Base-by-base conservation (phyloP, 2,113 vertebrate genomes). In the Columbina picui region DNA sequence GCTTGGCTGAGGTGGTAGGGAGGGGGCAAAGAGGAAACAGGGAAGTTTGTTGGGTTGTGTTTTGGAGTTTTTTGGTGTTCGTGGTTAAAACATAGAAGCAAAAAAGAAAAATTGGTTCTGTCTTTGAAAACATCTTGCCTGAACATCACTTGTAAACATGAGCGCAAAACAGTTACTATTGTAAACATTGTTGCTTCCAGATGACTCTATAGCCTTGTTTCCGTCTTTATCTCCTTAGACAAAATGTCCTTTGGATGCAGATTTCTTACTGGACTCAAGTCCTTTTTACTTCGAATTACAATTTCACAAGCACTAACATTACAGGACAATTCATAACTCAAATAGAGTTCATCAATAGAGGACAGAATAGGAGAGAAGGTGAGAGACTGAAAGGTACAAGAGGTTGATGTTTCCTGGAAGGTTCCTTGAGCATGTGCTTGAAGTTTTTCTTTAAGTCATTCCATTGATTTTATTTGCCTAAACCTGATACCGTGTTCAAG, bases 11-110 rank as follows among this genome's bases (percentile, higher is more conserved):
- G 6, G 43, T 45, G 13, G 6, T 2, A 7, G 23, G 12, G 19
- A 2, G 11, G 6, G 9, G 12, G 17, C 7, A 45, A 45, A 5
- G 6, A 23, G 49, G 12, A 23, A 49, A 49, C 21, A 49, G 49
- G 12, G 22, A 43, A 41, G 7, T 39, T 47, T 25, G 12, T 18
- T 14, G 4, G 2, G 1, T 4, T 65, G 71, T 39, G 3, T 10
- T 32, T 73, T 11, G 10, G 3, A 3, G 0, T 22, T 32, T 63
- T 71, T 45, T 39, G 4, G 9, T 56, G 9, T 1, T 18, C 15
- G n/a, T 12, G 27, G 6, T 39, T 14, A 73, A 71, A 59, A n/a
- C 1, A 30, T 2, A 9, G 25, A 80, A 74, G 2, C 0, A 50
- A 80, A 77, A 7, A 50, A 45, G 8, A 71, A 56, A 68, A 39